Evolutionary conservation across 2,113 vertebrate species (phyloP).

Genomic region (Isichthys henryi): DNA sequence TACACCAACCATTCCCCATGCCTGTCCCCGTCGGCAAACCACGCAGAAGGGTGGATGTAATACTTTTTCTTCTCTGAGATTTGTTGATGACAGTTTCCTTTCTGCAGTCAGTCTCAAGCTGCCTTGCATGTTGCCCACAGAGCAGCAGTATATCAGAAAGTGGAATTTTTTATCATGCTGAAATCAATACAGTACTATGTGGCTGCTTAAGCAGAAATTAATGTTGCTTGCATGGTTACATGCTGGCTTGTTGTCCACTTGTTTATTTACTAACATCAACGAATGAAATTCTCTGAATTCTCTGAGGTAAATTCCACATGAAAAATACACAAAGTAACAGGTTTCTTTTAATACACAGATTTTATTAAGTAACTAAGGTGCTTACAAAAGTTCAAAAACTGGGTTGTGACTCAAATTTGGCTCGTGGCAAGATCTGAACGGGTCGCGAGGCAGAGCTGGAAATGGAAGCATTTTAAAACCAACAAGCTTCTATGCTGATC

Average conservation of each 20-base stretch:
- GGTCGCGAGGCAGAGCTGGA: too few relatives aligned
- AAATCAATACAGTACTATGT: neutral
- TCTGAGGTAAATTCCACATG: neutral
- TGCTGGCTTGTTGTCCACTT: neutral
- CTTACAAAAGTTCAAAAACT: neutral
- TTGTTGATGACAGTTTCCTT: conserved; percentile 12
- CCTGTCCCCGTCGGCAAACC: neutral
- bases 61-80: neutral
- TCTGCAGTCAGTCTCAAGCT: conserved; percentile 6
- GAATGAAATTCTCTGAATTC: neutral
- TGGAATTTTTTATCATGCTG: neutral
- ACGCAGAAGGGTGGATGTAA: neutral
- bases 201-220: neutral
- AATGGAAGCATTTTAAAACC: too few relatives aligned
- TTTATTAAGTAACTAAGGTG: neutral
- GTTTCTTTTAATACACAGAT: neutral
- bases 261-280: neutral
- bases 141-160: neutral
- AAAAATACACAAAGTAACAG: neutral
- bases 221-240: neutral
- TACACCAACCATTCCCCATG: neutral
- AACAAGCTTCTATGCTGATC: too few relatives aligned
- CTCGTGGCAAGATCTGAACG: too few relatives aligned
- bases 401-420: too few relatives aligned
- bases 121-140: neutral